phyloP scores from a whole-genome alignment of 2,888 invertebrate genomes.

The Drosophila flavopinicola region DNA sequence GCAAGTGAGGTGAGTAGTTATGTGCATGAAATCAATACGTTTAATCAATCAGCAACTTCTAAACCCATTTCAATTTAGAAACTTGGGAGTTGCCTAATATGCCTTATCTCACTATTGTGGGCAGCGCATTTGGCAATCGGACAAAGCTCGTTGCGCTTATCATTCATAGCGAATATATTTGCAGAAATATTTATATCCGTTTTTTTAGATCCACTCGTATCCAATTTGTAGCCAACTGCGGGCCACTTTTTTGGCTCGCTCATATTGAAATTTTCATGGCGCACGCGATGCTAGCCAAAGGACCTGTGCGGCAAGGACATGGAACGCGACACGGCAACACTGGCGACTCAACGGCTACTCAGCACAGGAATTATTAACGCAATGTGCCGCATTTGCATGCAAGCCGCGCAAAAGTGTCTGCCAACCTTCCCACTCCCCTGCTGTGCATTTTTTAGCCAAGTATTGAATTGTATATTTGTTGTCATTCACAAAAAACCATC shows the following conservation, averaged over 20 bases:
- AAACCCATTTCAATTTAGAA: neutral
- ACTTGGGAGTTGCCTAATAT: neutral
- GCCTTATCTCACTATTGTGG: neutral
- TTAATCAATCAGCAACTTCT: constrained; percentile 8
- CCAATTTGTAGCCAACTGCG: constrained; percentile 39
- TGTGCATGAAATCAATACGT: constrained; percentile 10
- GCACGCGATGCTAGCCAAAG: constrained; percentile 40
- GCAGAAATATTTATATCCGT: constrained; percentile 32
- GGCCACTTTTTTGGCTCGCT: constrained; percentile 30
- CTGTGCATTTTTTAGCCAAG: constrained; percentile 62
- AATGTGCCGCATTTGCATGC: constrained; percentile 63
- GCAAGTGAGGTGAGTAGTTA: neutral
- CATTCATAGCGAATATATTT: constrained; percentile 27
- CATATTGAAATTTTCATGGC: constrained; percentile 58
- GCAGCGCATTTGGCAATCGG: constrained; percentile 15
- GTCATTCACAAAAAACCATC: constrained; percentile 6
- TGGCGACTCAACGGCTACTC: constrained; percentile 68
- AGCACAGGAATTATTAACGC: constrained; percentile 69
- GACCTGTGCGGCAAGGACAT: constrained; percentile 2
- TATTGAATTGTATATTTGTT: constrained; percentile 57
- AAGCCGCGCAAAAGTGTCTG: constrained; percentile 8
- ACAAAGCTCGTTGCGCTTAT: constrained; percentile 9
- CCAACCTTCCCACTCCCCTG: neutral
- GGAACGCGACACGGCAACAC: neutral
- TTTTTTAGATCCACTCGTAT: constrained; percentile 7